A percentile compares a stretch with the other conserved stretches of the same genome.
Evolutionary conservation across 2,113 vertebrate species (phyloP).

Genomic region (Ciconia boyciana): DNA sequence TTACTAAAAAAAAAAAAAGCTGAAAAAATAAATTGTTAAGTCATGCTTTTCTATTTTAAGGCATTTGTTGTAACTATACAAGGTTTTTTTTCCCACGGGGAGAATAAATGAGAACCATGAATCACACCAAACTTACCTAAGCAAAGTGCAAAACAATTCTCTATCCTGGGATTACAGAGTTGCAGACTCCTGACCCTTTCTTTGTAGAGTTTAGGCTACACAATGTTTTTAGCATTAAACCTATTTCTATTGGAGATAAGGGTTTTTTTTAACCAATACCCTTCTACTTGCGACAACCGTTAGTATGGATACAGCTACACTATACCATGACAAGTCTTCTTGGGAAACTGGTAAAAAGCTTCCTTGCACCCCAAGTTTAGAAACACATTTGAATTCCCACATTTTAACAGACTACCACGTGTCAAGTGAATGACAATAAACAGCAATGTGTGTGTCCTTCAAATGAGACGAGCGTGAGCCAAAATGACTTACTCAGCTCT

Average conservation of each 20-base stretch:
- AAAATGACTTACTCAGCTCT: background rate
- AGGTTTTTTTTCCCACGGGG: background rate
- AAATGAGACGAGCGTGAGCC: background rate
- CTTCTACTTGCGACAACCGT: background rate
- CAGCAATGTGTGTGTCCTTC: background rate
- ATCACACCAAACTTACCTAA: slow-evolving; percentile 14
- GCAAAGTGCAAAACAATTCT: background rate
- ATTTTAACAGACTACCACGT: background rate
- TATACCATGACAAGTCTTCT: background rate
- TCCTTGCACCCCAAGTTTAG: background rate
- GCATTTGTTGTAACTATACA: background rate
- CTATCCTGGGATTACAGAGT: background rate
- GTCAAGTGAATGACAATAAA: background rate
- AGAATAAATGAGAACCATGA: background rate
- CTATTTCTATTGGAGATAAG: background rate
- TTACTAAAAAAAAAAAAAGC: background rate
- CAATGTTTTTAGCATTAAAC: background rate
- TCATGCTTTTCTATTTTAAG: slow-evolving; percentile 30
- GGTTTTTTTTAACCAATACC: background rate
- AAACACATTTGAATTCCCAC: background rate
- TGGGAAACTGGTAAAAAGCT: background rate
- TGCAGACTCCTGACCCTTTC: background rate
- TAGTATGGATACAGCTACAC: background rate
- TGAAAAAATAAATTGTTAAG: background rate
- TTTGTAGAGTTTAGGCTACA: background rate